Conservation (phyloP, 2,888 invertebrate species). For the Coenonympha glycerion region DNA sequence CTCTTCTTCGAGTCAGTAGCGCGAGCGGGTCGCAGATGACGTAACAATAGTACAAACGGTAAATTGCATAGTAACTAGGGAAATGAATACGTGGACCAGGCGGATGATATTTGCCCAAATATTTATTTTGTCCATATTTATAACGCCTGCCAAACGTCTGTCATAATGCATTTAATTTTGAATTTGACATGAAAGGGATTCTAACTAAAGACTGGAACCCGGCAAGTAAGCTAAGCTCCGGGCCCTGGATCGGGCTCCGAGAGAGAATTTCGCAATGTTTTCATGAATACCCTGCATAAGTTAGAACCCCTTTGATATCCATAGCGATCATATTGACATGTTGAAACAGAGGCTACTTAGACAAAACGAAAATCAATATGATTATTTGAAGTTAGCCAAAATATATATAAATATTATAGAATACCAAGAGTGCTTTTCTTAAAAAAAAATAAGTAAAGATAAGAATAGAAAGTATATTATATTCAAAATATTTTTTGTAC, state of each 20-base stretch:
- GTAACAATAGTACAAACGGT: slow-evolving; percentile 68
- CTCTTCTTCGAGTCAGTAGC: neutral
- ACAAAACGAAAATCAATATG: slow-evolving; percentile 22
- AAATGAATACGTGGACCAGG: slow-evolving; percentile 69
- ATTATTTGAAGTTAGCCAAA: slow-evolving; percentile 21
- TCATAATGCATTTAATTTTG: slow-evolving; percentile 64
- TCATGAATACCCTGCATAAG: too few relatives aligned
- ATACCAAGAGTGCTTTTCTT: slow-evolving; percentile 68
- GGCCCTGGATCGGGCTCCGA: too few relatives aligned
- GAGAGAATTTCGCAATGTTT: too few relatives aligned
- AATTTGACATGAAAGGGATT: slow-evolving; percentile 59
- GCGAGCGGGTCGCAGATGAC: slow-evolving; percentile 35
- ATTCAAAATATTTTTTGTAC: slow-evolving; percentile 44
- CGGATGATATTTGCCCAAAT: slow-evolving; percentile 60
- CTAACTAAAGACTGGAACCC: too few relatives aligned
- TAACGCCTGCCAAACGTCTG: slow-evolving; percentile 48
- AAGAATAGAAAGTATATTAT: slow-evolving; percentile 36
- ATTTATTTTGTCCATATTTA: slow-evolving; percentile 67
- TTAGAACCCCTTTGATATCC: slow-evolving; percentile 62
- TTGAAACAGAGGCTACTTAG: slow-evolving; percentile 48
- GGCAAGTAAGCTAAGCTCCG: too few relatives aligned
- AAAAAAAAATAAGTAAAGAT: slow-evolving; percentile 54
- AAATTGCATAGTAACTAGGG: slow-evolving; percentile 61
- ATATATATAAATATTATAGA: slow-evolving; percentile 30
- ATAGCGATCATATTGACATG: slow-evolving; percentile 36